A percentile compares a stretch with the other conserved stretches of the same genome.
phyloP scores from a whole-genome alignment of 2,888 invertebrate species.

The Eilema caniola region DNA sequence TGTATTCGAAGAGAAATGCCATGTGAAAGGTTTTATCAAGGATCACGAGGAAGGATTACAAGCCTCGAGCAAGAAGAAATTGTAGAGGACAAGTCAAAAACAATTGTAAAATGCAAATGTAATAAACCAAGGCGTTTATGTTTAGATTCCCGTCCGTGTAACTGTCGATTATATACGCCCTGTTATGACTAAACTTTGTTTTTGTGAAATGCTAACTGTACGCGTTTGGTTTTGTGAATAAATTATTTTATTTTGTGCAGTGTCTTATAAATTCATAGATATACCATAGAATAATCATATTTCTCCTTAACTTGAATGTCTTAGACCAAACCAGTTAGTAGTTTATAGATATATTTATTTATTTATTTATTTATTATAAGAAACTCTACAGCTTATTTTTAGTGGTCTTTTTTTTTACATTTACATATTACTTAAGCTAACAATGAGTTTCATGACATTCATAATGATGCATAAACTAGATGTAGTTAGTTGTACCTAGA shows the following conservation, averaged over 20 bases:
- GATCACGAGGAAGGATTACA: background rate
- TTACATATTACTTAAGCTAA: too few species aligned
- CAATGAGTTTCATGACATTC: too few species aligned
- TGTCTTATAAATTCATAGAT: background rate
- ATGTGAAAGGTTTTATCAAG: background rate
- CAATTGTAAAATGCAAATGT: slow-evolving; percentile 12
- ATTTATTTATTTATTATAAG: too few species aligned
- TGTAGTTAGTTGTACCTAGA: too few species aligned
- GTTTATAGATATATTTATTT: too few species aligned
- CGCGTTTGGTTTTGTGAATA: background rate
- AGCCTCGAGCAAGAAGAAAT: background rate
- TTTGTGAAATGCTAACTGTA: background rate
- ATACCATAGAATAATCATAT: too few species aligned
- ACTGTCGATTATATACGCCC: background rate
- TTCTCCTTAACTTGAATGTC: too few species aligned
- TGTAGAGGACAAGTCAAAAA: background rate
- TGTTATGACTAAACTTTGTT: background rate
- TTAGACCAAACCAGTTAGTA: too few species aligned
- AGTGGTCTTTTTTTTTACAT: too few species aligned
- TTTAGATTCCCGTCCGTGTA: slow-evolving; percentile 8
- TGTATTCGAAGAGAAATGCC: background rate
- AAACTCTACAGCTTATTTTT: too few species aligned
- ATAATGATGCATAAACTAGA: too few species aligned
- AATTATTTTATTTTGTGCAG: background rate
- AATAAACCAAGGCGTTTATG: slow-evolving; percentile 6